A percentile compares a stretch with the other conserved stretches of the same genome.
These are phyloP conservation scores for Pandemis heparana DNA, from an alignment of 2,888 invertebrate species.

Conservation along the genomic window DNA sequence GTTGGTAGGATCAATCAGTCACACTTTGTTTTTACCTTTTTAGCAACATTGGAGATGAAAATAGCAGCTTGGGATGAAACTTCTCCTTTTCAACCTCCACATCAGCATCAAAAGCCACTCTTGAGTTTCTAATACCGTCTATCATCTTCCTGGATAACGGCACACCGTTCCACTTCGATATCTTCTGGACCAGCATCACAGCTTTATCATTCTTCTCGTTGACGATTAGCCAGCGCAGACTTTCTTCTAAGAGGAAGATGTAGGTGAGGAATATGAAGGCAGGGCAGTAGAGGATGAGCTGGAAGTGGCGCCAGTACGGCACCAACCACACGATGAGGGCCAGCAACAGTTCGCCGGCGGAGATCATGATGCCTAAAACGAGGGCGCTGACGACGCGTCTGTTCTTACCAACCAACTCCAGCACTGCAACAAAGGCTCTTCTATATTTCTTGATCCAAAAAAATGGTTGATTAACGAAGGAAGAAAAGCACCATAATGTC, in stretches of 20 bases:
- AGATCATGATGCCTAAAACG: slow-evolving; percentile 29
- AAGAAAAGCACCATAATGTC: too few species aligned
- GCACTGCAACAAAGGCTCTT: slow-evolving; percentile 48
- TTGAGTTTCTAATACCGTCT: slow-evolving; percentile 32
- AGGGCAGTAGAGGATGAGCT: slow-evolving; percentile 42
- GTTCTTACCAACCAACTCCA: slow-evolving; percentile 55
- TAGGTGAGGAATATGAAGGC: slow-evolving; percentile 40
- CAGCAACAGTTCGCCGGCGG: slow-evolving; percentile 33
- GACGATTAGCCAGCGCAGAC: slow-evolving; percentile 43
- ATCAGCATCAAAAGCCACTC: slow-evolving; percentile 38
- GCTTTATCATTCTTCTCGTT: slow-evolving; percentile 41
- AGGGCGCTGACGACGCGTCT: slow-evolving; percentile 39
- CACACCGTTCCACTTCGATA: slow-evolving; percentile 39
- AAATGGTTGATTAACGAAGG: too few species aligned
- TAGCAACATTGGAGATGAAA: slow-evolving; percentile 39
- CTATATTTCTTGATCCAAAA: too few species aligned
- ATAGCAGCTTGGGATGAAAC: slow-evolving; percentile 35
- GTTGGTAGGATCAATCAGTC: too few species aligned
- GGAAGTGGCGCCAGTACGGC: slow-evolving; percentile 44
- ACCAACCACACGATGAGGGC: slow-evolving; percentile 38
- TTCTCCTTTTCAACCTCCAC: slow-evolving; percentile 35
- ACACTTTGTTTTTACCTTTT: slow-evolving; percentile 32
- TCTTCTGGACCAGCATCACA: slow-evolving; percentile 26
- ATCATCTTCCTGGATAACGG: slow-evolving; percentile 34
- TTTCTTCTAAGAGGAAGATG: slow-evolving; percentile 43